Base-by-base conservation (phyloP, 2,888 invertebrate genomes). In the Netelia virgata region DNA sequence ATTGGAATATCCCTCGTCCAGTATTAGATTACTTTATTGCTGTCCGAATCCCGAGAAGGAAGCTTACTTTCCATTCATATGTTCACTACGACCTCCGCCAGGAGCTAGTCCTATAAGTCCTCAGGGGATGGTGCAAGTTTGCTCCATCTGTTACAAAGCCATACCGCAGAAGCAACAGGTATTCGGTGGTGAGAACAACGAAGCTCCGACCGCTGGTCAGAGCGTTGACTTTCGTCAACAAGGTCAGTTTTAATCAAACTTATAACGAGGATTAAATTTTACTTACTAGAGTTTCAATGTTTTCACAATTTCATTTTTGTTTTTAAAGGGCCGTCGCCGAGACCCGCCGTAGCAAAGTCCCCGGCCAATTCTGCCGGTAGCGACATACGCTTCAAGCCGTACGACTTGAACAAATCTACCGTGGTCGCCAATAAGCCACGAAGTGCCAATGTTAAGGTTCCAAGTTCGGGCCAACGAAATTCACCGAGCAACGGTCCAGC, bases 31-130 rank as follows among this genome's bases (percentile, higher is more conserved):
- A 89, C 95, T 98, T 81, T 98, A 97, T 94, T 97, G 97, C 94
- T 96, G 97, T 92, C 96, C 97, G 74, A 97, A 97, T 94, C 96
- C 96, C 0, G 97, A 97, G 92, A 95, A 97, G 82, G 98, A 98
- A 94, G 97, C 98, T 74, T 98, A 97, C 94, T 98, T 97, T 94
- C 98, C 98, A 14, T 98, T 98, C 94, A 97, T 98, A 83, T 96
- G 96, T 91, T 95, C 96, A 89, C 94, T 98, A 91, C 96, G 96
- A 94, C 96, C 97, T 82, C 97, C 97, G 87, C 96, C 96, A 74
- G 98, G 98, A 90, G 97, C 98, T 91, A 97, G 97, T 94, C 97
- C 98, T 55, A 97, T 98, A 89, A 97, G 97, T 94, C 97, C 97
- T 82, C 97, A 98, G 94, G 98, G 96, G 88, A 97, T 97, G 96